Base-by-base conservation (phyloP, 2,797 vertebrate genomes). In the Gymnocypris eckloni region DNA sequence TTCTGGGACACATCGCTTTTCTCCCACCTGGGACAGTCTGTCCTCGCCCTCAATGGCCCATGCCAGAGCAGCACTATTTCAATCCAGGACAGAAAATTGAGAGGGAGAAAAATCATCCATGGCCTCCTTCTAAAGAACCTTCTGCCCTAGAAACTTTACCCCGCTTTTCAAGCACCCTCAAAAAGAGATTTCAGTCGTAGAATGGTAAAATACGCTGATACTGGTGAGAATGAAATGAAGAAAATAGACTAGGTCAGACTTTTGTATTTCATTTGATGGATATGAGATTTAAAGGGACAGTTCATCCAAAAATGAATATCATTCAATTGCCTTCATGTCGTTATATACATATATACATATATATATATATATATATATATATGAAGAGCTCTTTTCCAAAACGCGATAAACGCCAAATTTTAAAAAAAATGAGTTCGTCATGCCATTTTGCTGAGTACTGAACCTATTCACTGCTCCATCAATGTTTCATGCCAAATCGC, bases 81-180 rank as follows among this genome's bases (percentile, higher is more conserved):
- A 85, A 73, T 86, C 80, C 83, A 79, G 82, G 79, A 84, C 71
- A 54, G 39, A 45, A 81, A 75, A 76, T 52, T 64, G 52, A 87
- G 71, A 83, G 45, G 69, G 73, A 66, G 77, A 85, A 79, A 83
- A 85, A 71, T 52, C 45, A 88, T 88, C 87, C 90, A 85, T 87
- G 85, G 71, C 82, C 82, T 87, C 50, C 66, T 86, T 90, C 90
- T 88, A 83, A 86, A 82, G 86, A 92, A 89, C 70, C 81, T 88
- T 89, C 91, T 85, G 91, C 89, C 92, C 86, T 90, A 84, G 84
- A 87, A 88, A 59, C 87, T 72, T 59, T 52, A 67, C n/a, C 61
- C 43, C 45, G 45, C 87, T 82, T 85, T 56, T 45, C 78, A 72
- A 83, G 59, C 54, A 83, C 75, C 45, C 86, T 83, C 66, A 81